These are phyloP conservation scores for Cygnus buccinator DNA, from an alignment of 2,113 vertebrate genomes.

Conservation along the genomic window DNA sequence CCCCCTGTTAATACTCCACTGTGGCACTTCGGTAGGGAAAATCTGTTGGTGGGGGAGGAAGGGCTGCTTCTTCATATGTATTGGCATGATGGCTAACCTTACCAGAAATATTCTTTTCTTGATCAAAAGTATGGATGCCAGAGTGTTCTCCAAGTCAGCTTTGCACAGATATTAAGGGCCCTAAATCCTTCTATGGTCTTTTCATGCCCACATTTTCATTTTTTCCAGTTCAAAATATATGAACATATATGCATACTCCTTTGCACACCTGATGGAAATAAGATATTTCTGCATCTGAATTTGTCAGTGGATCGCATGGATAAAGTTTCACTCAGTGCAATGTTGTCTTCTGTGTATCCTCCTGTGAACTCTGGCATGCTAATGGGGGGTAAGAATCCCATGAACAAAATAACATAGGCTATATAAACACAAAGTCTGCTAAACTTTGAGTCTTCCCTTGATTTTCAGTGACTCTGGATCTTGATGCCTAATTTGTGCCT, in stretches of 20 bases:
- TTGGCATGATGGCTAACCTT: fast-evolving
- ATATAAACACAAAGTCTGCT: fast-evolving
- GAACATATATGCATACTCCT: neutral
- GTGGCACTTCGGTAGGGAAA: neutral
- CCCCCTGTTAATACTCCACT: too few species aligned
- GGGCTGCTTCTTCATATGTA: neutral
- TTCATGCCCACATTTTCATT: fast-evolving
- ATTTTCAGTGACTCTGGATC: neutral
- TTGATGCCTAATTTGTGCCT: neutral
- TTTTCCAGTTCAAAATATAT: neutral
- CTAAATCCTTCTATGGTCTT: neutral
- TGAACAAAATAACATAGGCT: neutral
- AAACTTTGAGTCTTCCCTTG: neutral
- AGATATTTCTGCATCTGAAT: neutral
- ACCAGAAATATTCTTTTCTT: neutral
- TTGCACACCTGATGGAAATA: neutral
- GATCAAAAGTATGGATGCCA: neutral
- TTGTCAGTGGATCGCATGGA: neutral
- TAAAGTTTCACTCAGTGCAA: neutral
- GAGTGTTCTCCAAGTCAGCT: neutral
- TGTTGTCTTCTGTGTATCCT: neutral
- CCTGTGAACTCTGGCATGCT: neutral
- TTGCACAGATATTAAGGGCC: neutral
- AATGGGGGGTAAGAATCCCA: fast-evolving
- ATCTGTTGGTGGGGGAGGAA: neutral